phyloP scores from a whole-genome alignment of 1,140 invertebrate species.

The Euborellia annulipes region DNA sequence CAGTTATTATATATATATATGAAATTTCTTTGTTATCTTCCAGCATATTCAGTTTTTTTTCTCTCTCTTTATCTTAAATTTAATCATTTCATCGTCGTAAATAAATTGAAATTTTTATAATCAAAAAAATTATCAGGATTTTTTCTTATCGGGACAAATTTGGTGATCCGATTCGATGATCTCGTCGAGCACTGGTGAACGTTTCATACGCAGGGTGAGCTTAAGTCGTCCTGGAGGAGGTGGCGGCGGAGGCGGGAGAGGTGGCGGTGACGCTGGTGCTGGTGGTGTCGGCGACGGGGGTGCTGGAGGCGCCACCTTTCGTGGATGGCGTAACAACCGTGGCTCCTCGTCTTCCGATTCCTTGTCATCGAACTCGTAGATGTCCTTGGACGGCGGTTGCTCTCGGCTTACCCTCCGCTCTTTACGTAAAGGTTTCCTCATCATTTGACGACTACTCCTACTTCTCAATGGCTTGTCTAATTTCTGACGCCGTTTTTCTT shows the following conservation, averaged over 20 bases:
- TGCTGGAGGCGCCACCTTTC: constrained; percentile 11
- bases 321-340: constrained; percentile 9
- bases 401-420: not conserved
- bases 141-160: no score
- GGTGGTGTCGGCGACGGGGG: constrained; percentile 10
- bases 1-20: no score
- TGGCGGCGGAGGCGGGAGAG: constrained; percentile 36
- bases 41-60: no score
- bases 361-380: constrained; percentile 33
- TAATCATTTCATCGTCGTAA: no score
- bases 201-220: constrained; percentile 66
- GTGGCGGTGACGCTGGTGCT: constrained; percentile 20
- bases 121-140: no score
- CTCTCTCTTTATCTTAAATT: no score
- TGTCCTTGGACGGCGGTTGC: constrained; percentile 23
- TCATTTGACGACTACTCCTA: no score
- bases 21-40: no score
- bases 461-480: no score
- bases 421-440: no score
- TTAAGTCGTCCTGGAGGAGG: constrained; percentile 48
- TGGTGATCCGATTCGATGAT: constrained; percentile 67
- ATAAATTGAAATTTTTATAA: no score
- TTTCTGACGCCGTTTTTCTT: constrained; percentile 1
- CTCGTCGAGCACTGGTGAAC: constrained; percentile 69
- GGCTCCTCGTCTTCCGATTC: constrained; percentile 16